Evolutionary conservation across 2,797 vertebrate species (phyloP), one percentile per base, ranked within the genome.

Genomic region (Luscinia luscinia): DNA sequence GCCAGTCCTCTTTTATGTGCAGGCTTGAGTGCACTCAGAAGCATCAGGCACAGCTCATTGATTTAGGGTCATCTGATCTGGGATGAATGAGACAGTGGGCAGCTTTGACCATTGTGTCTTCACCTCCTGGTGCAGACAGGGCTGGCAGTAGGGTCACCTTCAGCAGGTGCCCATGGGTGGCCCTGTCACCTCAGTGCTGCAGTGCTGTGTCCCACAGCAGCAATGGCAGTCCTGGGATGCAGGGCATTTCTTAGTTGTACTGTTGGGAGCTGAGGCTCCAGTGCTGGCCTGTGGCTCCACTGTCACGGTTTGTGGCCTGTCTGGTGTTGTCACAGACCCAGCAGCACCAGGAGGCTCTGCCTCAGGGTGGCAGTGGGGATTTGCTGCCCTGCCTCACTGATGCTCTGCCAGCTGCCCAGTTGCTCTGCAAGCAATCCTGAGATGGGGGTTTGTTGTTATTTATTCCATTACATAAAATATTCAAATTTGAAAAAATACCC

Each of bases 181-280:
- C 26, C 52, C 51, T 72, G 41, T 49, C 67, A 70, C 52, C 34
- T 80, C 64, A 40, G 55, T 1, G 11, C 46, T 86, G 64, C 38
- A 54, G 17, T 7, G 51, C 51, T 48, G 34, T 73, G 64, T 52
- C 61, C 43, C 76, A 67, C 51, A 90, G 79, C 34, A 45, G 68
- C 38, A 12, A 12, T 38, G 38, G 12, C 0, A 0, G 27, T 9
- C 14, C 20, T 0, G 1, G 55, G 27, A 20, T 73, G 68, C 57
- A 80, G 61, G 24, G 11, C n/a, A 51, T 70, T 54, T 76, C n/a
- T 61, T 4, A 48, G 17, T 5, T 48, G 73, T 36, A 11, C 61
- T 74, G 49, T 49, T 76, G 73, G 40, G 46, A 80, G 36, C 57
- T 88, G 76, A 18, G 28, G 40, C 63, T 79, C 58, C 49, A 18